phyloP scores from a whole-genome alignment of 1,140 invertebrate species.

The Leptinotarsa defecta region DNA sequence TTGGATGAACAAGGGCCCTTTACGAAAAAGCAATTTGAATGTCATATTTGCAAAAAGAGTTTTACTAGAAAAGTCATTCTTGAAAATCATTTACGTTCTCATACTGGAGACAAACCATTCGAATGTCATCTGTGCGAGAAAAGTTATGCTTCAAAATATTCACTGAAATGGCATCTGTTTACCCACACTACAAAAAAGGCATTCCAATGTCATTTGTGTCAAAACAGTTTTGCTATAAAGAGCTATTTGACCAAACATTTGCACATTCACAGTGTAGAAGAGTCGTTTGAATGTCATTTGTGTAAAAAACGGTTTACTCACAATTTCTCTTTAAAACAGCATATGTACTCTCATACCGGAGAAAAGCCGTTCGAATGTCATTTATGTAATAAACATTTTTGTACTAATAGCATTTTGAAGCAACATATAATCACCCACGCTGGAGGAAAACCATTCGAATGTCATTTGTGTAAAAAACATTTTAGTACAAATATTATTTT shows the following conservation, averaged over 20 bases:
- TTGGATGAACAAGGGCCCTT: neutral
- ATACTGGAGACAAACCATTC: constrained; percentile 23
- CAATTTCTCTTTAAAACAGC: too few species aligned
- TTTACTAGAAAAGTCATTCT: neutral
- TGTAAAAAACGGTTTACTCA: neutral
- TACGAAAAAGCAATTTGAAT: neutral
- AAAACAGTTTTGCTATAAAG: neutral
- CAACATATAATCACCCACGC: too few species aligned
- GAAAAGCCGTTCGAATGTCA: neutral
- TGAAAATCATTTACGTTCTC: neutral
- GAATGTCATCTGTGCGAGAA: constrained; percentile 37
- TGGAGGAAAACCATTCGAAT: too few species aligned
- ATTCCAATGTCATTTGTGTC: too few species aligned
- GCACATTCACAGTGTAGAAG: neutral
- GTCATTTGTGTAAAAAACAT: too few species aligned
- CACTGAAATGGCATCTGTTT: too few species aligned
- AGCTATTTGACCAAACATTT: neutral
- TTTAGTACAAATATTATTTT: neutral
- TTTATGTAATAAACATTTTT: neutral
- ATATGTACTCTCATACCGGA: neutral
- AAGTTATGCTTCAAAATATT: neutral
- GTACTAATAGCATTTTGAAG: too few species aligned
- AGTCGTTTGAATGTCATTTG: neutral
- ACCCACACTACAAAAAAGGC: too few species aligned
- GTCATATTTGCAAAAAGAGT: constrained; percentile 1